phyloP scores from a whole-genome alignment of 2,888 invertebrate genomes.

The Lomographa bimaculata region DNA sequence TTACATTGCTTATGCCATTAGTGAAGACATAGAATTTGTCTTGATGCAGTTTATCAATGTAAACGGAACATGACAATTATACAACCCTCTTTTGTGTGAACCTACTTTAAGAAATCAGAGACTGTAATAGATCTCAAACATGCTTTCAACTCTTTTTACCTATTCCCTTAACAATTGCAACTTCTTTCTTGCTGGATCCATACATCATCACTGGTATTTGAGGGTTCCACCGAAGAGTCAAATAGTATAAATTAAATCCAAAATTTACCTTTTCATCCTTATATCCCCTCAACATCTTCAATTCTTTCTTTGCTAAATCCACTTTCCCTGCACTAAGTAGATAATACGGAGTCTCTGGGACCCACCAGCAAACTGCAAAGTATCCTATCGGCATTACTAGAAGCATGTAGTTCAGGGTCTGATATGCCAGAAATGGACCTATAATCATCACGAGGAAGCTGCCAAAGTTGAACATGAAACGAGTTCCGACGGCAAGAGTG shows the following conservation, averaged over 20 bases:
- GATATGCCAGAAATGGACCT: constrained; percentile 64
- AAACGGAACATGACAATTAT: too few species aligned
- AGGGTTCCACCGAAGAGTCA: background rate
- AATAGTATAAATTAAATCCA: background rate
- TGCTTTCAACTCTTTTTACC: too few species aligned
- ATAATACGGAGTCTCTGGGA: constrained; percentile 85
- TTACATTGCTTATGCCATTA: too few species aligned
- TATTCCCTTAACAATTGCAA: too few species aligned
- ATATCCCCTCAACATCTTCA: constrained; percentile 61
- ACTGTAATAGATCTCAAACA: too few species aligned
- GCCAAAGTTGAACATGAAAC: constrained; percentile 64
- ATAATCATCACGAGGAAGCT: constrained; percentile 61
- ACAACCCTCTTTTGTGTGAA: too few species aligned
- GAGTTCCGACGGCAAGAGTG: constrained; percentile 50
- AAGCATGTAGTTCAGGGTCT: constrained; percentile 64
- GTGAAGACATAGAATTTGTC: too few species aligned
- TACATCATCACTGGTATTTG: too few species aligned
- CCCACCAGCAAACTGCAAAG: constrained; percentile 73
- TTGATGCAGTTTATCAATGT: too few species aligned
- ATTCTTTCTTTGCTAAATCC: constrained; percentile 63
- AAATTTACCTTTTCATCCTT: constrained; percentile 55
- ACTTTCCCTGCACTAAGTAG: constrained; percentile 77
- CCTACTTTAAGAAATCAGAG: too few species aligned
- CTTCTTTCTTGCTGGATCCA: too few species aligned
- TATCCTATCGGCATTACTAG: constrained; percentile 68